Percentiles rank a stretch among this genome's conserved stretches.
These are phyloP conservation scores for Ochlodes sylvanus DNA, from an alignment of 2,888 invertebrate genomes.

Conservation along the genomic window DNA sequence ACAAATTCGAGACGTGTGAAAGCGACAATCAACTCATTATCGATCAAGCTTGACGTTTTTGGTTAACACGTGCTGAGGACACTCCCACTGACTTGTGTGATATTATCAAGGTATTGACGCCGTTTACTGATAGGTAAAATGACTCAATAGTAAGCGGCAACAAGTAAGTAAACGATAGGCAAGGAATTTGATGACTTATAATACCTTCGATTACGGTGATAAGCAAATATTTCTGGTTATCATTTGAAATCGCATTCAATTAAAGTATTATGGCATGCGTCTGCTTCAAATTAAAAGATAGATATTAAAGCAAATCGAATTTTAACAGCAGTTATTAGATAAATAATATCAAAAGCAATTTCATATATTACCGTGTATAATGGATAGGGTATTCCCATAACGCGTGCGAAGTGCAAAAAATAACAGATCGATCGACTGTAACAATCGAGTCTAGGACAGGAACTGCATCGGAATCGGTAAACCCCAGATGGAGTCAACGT, in stretches of 20 bases:
- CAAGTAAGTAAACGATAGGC: neutral
- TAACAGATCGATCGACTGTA: neutral
- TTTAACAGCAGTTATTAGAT: neutral
- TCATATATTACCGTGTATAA: neutral
- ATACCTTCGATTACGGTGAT: neutral
- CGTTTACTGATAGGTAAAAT: neutral
- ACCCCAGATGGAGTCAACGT: slow-evolving; percentile 26
- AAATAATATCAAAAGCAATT: slow-evolving; percentile 2
- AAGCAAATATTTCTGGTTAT: neutral
- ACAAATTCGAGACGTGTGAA: too few relatives aligned
- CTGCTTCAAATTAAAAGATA: neutral
- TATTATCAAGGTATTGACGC: neutral
- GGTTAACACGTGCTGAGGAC: neutral
- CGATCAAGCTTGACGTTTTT: too few relatives aligned
- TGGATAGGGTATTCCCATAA: neutral
- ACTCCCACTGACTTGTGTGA: neutral
- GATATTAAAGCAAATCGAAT: neutral
- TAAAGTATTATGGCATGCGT: neutral
- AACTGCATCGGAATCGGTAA: slow-evolving; percentile 12
- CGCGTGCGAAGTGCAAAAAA: neutral
- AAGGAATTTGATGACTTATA: neutral
- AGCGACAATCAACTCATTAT: too few relatives aligned
- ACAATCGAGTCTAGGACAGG: neutral
- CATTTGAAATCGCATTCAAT: neutral
- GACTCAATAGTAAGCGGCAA: neutral